Conservation (phyloP, 2,797 vertebrate genomes). For the Paedocypris micromegethes region DNA sequence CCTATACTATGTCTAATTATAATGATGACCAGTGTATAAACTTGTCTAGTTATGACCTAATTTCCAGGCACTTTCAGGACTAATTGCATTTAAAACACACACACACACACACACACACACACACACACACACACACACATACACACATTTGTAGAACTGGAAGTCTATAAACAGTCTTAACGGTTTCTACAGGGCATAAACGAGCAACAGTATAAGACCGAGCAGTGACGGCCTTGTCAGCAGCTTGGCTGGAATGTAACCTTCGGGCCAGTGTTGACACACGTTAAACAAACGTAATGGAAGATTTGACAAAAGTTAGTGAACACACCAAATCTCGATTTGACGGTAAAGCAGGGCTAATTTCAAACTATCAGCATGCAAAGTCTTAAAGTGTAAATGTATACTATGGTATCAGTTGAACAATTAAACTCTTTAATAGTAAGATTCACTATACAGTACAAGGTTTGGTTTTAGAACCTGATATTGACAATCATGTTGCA, state of each 20-base stretch:
- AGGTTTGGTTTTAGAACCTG: too few species aligned
- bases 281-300: constrained; percentile 25
- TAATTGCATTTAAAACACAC: too few species aligned
- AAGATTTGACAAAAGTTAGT: background rate
- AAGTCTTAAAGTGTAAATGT: too few species aligned
- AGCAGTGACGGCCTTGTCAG: constrained; percentile 1
- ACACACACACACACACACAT: too few species aligned
- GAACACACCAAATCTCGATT: constrained; percentile 14
- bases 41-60: too few species aligned
- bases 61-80: too few species aligned
- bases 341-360: constrained; percentile 27
- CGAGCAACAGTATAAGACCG: background rate
- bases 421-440: background rate
- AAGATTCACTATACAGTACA: background rate
- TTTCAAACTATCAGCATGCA: constrained; percentile 26
- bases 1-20: too few species aligned
- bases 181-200: background rate
- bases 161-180: too few species aligned
- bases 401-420: background rate
- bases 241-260: constrained; percentile 9
- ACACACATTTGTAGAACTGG: too few species aligned
- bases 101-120: too few species aligned
- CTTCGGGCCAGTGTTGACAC: background rate
- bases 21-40: too few species aligned
- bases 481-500: background rate